Evolutionary conservation across 2,888 invertebrate species (phyloP).

Genomic region (Pterostichus niger): DNA sequence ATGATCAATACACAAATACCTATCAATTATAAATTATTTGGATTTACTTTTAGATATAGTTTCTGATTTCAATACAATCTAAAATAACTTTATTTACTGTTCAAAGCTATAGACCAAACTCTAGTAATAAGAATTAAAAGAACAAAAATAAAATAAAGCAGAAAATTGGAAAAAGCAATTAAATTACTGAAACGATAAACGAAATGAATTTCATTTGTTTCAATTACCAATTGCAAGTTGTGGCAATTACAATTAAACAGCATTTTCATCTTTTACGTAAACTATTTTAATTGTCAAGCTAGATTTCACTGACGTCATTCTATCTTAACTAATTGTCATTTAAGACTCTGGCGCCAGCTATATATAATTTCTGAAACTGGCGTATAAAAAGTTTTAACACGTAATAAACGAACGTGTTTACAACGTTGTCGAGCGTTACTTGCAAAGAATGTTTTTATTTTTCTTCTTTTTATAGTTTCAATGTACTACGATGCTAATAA

Average conservation of each 20-base stretch:
- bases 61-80: too few species aligned
- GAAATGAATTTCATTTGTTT: conserved; percentile 28
- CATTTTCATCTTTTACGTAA: not conserved
- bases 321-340: conserved; percentile 19
- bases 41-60: too few species aligned
- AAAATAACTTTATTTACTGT: too few species aligned
- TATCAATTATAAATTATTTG: too few species aligned
- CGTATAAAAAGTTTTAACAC: not conserved
- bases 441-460: not conserved
- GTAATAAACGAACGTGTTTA: not conserved
- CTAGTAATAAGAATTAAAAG: not conserved
- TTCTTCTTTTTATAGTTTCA: not conserved
- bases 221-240: conserved; percentile 1
- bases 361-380: not conserved
- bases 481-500: not conserved
- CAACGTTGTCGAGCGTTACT: not conserved
- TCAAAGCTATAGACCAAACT: not conserved
- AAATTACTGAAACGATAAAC: conserved; percentile 14
- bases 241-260: conserved; percentile 7
- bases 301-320: conserved; percentile 12
- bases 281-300: not conserved
- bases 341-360: conserved; percentile 2
- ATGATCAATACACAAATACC: too few species aligned
- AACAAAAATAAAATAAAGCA: conserved; percentile 3
- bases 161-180: conserved; percentile 31